Percentiles rank a stretch among this genome's conserved stretches.
Evolutionary conservation across 2,113 vertebrate species (phyloP).

Genomic region (Mobula hypostoma): DNA sequence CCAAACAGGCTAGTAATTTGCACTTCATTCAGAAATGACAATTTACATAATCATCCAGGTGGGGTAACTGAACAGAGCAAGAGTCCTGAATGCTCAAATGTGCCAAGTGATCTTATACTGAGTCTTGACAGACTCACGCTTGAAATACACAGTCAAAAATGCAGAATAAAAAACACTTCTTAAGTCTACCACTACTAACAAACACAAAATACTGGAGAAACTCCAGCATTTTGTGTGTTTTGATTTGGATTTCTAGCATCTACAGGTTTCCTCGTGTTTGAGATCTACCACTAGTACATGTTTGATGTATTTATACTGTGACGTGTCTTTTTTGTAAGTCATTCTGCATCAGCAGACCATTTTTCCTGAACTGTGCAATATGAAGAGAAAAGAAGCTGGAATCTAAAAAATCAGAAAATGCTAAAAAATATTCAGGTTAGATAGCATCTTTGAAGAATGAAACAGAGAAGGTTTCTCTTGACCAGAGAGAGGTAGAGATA

Average conservation of each 20-base stretch:
- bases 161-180: not conserved
- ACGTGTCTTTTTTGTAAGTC: not conserved
- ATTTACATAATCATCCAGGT: not conserved
- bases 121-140: not conserved
- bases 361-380: not conserved
- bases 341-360: not conserved
- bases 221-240: too few relatives aligned
- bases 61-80: not conserved
- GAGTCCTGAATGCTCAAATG: not conserved
- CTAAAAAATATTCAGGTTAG: too few relatives aligned
- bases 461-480: too few relatives aligned
- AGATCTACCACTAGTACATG: not conserved
- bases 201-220: too few relatives aligned
- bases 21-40: constrained; percentile 5
- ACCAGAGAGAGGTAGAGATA: too few relatives aligned
- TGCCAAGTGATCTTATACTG: not conserved
- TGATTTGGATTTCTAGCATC: too few relatives aligned
- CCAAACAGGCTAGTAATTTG: not conserved
- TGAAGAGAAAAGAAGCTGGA: not conserved
- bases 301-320: not conserved
- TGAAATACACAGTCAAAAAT: not conserved
- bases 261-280: too few relatives aligned
- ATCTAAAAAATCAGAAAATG: too few relatives aligned
- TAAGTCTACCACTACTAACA: not conserved
- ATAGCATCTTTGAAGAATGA: too few relatives aligned